phyloP scores from a whole-genome alignment of 2,888 invertebrate species.

The Watsonalla binaria region DNA sequence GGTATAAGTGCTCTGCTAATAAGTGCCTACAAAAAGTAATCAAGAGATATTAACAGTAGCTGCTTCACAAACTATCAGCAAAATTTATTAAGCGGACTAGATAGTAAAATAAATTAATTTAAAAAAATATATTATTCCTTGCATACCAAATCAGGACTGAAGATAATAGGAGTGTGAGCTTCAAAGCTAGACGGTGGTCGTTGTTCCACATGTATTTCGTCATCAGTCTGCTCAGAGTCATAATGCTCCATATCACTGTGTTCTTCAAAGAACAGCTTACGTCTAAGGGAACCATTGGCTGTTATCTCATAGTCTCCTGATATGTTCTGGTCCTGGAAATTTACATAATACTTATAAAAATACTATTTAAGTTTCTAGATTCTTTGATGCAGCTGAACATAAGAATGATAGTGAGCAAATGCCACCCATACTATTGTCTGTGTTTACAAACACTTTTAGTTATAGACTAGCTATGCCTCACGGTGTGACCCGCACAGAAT shows the following conservation, averaged over 20 bases:
- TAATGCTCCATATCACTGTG: constrained; percentile 66
- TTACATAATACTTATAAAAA: background rate
- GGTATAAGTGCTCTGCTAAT: no score
- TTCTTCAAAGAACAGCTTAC: constrained; percentile 66
- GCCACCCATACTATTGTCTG: no score
- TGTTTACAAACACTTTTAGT: no score
- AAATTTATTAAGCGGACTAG: no score
- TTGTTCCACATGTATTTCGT: constrained; percentile 45
- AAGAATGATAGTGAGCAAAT: no score
- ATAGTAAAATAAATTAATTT: no score
- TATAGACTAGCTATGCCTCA: no score
- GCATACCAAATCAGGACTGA: constrained; percentile 67
- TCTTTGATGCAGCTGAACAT: background rate
- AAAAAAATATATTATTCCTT: no score
- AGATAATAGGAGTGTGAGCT: constrained; percentile 51
- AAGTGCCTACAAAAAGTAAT: no score
- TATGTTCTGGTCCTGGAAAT: constrained; percentile 58
- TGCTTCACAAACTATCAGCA: no score
- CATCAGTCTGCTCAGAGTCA: constrained; percentile 69
- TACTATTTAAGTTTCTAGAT: background rate
- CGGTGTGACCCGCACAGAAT: no score
- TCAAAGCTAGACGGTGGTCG: constrained; percentile 54
- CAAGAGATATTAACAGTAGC: background rate
- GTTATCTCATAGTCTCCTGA: constrained; percentile 67
- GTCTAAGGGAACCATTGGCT: constrained; percentile 64